Conservation (phyloP, 2,113 vertebrate species). For the Serinus canaria region DNA sequence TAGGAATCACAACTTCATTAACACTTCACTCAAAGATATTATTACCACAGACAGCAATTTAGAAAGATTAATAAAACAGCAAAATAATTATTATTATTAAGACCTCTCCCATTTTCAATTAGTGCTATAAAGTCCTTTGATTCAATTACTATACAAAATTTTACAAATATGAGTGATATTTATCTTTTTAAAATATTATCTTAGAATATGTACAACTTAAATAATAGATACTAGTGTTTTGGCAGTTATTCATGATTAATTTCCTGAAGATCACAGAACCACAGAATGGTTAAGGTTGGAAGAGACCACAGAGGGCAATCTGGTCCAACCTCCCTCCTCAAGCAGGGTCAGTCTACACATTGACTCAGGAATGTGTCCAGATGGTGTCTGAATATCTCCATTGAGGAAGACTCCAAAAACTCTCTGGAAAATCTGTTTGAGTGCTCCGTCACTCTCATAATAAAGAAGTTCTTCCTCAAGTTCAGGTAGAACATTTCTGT, state of each 20-base stretch:
- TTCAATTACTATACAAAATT: background rate
- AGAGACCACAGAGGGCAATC: background rate
- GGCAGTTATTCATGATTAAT: background rate
- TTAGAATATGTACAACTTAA: background rate
- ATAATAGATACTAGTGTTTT: background rate
- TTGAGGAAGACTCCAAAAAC: background rate
- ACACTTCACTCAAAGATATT: background rate
- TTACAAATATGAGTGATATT: background rate
- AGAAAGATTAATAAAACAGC: background rate
- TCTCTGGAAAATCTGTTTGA: background rate
- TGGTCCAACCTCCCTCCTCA: background rate
- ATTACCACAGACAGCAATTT: background rate
- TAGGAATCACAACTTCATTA: background rate
- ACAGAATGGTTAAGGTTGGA: background rate
- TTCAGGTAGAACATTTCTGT: background rate
- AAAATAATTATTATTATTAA: background rate
- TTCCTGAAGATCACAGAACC: background rate
- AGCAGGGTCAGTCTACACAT: background rate
- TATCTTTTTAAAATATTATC: background rate
- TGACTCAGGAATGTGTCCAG: background rate
- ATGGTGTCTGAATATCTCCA: background rate
- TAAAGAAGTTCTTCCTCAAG: background rate
- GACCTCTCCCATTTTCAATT: background rate
- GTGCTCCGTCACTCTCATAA: background rate
- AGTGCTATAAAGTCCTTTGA: background rate